Conservation (phyloP, 2,113 vertebrate genomes). For the Meles meles region DNA sequence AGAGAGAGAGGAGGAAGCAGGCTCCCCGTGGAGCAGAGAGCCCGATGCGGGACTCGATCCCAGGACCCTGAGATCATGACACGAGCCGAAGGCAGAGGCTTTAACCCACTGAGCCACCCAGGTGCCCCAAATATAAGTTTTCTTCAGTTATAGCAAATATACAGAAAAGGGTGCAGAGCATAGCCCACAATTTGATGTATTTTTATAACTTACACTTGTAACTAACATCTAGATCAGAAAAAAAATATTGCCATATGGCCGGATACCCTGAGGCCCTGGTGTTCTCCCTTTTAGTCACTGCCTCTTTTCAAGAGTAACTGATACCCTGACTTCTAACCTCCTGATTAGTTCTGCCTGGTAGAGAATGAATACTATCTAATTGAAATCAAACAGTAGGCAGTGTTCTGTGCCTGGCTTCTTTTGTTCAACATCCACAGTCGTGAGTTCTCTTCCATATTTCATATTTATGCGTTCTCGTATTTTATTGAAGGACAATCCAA, state of each 20-base stretch:
- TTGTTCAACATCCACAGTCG: not conserved
- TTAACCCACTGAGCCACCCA: too few species aligned
- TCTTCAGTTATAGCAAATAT: not conserved
- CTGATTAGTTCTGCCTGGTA: not conserved
- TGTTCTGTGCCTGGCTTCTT: not conserved
- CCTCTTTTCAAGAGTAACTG: not conserved
- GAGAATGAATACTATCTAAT: not conserved
- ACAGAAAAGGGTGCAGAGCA: not conserved
- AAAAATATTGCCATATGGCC: not conserved
- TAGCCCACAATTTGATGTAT: not conserved
- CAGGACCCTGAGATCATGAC: too few species aligned
- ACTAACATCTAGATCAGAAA: not conserved
- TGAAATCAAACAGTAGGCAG: not conserved
- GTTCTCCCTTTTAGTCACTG: not conserved
- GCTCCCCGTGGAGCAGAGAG: too few species aligned
- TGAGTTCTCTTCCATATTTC: not conserved
- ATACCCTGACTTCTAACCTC: not conserved
- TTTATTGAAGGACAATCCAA: not conserved
- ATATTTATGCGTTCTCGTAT: not conserved
- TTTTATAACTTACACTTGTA: not conserved
- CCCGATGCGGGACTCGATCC: too few species aligned
- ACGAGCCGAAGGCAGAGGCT: too few species aligned
- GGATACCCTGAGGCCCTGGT: not conserved
- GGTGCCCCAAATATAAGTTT: not conserved
- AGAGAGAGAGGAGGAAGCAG: too few species aligned